Evolutionary conservation across 2,797 vertebrate genomes (phyloP).

Genomic region (Channa striata): DNA sequence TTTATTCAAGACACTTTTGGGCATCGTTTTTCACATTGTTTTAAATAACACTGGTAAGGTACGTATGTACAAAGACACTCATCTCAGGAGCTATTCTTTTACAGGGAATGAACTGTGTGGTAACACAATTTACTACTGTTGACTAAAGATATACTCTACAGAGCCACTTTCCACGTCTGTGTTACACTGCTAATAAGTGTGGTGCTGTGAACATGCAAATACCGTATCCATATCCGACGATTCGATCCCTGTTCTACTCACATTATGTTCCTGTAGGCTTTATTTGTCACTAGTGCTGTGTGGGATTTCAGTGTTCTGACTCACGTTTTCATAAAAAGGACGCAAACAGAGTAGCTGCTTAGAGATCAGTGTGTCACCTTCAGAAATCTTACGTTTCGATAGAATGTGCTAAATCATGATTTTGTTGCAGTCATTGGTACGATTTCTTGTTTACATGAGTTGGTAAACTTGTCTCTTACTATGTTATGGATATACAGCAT

Average conservation of each 20-base stretch:
- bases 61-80: constrained; percentile 47
- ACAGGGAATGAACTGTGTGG: constrained; percentile 28
- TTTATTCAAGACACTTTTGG: constrained; percentile 44
- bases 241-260: constrained; percentile 43
- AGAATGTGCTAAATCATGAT: constrained; percentile 45
- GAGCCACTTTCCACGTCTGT: constrained; percentile 53
- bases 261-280: constrained; percentile 52
- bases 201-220: constrained; percentile 66
- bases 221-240: constrained; percentile 35
- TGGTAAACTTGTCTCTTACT: constrained; percentile 65
- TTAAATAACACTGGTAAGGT: constrained; percentile 30
- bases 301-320: constrained; percentile 56
- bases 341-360: constrained; percentile 60
- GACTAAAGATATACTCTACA: constrained; percentile 40
- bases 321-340: constrained; percentile 52
- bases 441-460: constrained; percentile 60
- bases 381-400: constrained; percentile 26
- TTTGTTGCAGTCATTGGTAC: constrained; percentile 58
- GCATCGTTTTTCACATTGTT: constrained; percentile 23
- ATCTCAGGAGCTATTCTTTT: constrained; percentile 72
- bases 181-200: constrained; percentile 58
- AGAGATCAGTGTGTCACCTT: constrained; percentile 47
- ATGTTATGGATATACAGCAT: constrained; percentile 62
- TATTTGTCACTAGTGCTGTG: constrained; percentile 57
- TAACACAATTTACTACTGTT: constrained; percentile 50